These are phyloP conservation scores for Myotis vivesi DNA, from an alignment of 2,797 vertebrate species.

Conservation along the genomic window DNA sequence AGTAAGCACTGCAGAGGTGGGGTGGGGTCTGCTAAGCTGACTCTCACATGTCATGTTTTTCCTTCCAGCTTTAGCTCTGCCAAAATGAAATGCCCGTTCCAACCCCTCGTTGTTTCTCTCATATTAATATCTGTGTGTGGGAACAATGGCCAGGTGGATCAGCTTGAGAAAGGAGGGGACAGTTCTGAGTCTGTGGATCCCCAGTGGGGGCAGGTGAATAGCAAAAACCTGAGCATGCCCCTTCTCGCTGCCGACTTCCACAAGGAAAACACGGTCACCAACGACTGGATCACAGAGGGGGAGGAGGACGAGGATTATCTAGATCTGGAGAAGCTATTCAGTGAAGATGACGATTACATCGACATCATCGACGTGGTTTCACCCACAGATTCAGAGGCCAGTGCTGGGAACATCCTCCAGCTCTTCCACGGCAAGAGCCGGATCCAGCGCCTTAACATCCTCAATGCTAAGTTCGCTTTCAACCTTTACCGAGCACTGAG, in stretches of 20 bases:
- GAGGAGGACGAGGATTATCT: slow-evolving; percentile 96
- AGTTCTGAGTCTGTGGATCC: slow-evolving; percentile 69
- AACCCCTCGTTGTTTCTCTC: slow-evolving; percentile 82
- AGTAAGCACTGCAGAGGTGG: not conserved
- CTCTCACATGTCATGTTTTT: slow-evolving; percentile 37
- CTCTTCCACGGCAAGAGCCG: slow-evolving; percentile 93
- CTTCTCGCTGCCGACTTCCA: slow-evolving; percentile 89
- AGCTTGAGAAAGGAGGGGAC: slow-evolving; percentile 80
- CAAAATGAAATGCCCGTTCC: slow-evolving; percentile 87
- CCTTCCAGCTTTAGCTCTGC: slow-evolving; percentile 56
- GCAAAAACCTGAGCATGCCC: slow-evolving; percentile 68
- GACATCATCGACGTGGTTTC: slow-evolving; percentile 90
- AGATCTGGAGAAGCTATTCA: slow-evolving; percentile 91
- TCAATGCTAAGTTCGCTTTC: slow-evolving; percentile 94
- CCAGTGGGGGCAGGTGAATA: not conserved
- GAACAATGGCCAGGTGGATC: slow-evolving; percentile 86
- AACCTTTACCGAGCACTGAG: slow-evolving; percentile 92
- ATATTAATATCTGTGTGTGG: slow-evolving; percentile 83
- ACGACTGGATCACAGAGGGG: slow-evolving; percentile 90
- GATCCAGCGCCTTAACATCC: slow-evolving; percentile 93
- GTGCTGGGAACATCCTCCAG: slow-evolving; percentile 88
- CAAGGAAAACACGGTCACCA: slow-evolving; percentile 95
- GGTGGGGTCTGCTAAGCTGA: not conserved
- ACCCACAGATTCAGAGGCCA: slow-evolving; percentile 87
- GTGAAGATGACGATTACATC: slow-evolving; percentile 88